Base-by-base conservation (phyloP, 53 echinoderm and acorn worm genomes). In the Echinarachnius parma region DNA sequence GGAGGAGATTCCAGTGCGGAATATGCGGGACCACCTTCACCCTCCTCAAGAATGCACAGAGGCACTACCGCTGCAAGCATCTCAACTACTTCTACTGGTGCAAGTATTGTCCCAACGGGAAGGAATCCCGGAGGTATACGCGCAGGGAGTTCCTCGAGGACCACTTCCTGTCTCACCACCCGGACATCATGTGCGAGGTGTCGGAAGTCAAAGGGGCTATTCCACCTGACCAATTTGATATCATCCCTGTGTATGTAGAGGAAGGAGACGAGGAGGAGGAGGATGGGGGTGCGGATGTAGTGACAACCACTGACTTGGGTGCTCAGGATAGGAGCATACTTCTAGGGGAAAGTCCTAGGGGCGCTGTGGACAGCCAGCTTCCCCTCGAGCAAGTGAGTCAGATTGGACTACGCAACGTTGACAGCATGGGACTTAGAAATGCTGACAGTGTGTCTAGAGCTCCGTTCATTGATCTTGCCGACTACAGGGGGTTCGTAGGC, bases 51-150 rank as follows among this genome's bases (percentile, higher is more conserved):
- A 69, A 69, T 20, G 69, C 69, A 21, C 49, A 53, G 29, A 31
- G 69, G 29, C 69, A 69, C 35, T 69, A 69, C 26, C 52, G 69
- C 31, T 49, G 50, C 14, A 50, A 69, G 69, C 69, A 69, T 34
- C 69, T 69, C 21, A 69, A 69, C 21, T 53, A 69, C 34, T 69
- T 14, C 53, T 69, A 69, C 53, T 69, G 69, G 69, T 69, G 69
- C 69, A 69, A 69, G 53, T 69, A 69, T 30, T 69, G 69, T 15
- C 69, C 69, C 4, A 69, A 53, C 20, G 69, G 69, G 22, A 31
- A 21, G n/a, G 69, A 69, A 22, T 50, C 23, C 21, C 29, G 69
- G 34, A 49, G 69, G 35, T 69, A 69, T 53, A 69, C 69, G 13
- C 69, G 69, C 3, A 49, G 69, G 28, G 69, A 52, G 21, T 53